Evolutionary conservation across 2,888 invertebrate genomes (phyloP).

Genomic region (Atethmia centrago): DNA sequence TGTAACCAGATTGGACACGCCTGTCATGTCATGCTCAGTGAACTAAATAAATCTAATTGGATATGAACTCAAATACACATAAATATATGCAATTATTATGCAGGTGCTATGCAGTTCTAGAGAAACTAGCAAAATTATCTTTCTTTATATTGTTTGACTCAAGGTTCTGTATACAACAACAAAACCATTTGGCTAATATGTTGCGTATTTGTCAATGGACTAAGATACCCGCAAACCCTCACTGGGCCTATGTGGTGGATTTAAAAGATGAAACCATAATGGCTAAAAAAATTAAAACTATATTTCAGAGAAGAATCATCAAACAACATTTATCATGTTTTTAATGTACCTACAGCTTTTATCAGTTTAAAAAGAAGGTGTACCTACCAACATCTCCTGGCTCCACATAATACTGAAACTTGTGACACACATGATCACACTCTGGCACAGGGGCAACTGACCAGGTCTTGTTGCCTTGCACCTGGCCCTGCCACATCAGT

Average conservation of each 20-base stretch:
- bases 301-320: neutral
- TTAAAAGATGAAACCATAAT: neutral
- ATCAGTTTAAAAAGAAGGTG: neutral
- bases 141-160: neutral
- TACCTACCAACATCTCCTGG: constrained; percentile 95
- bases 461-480: constrained; percentile 96
- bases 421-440: constrained; percentile 94
- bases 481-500: constrained; percentile 98
- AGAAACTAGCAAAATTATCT: neutral
- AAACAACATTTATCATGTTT: neutral
- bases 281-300: neutral
- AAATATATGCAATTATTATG: neutral
- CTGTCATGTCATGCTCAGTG: constrained; percentile 12
- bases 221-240: neutral
- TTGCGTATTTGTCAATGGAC: neutral
- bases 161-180: neutral
- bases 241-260: neutral
- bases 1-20: constrained; percentile 5
- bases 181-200: neutral
- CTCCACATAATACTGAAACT: constrained; percentile 94
- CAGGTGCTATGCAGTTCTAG: neutral
- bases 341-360: neutral
- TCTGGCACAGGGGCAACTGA: constrained; percentile 95
- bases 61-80: constrained; percentile 1
- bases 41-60: constrained; percentile 16